phyloP scores from a whole-genome alignment of 2,113 vertebrate species.

The Pantherophis guttatus region DNA sequence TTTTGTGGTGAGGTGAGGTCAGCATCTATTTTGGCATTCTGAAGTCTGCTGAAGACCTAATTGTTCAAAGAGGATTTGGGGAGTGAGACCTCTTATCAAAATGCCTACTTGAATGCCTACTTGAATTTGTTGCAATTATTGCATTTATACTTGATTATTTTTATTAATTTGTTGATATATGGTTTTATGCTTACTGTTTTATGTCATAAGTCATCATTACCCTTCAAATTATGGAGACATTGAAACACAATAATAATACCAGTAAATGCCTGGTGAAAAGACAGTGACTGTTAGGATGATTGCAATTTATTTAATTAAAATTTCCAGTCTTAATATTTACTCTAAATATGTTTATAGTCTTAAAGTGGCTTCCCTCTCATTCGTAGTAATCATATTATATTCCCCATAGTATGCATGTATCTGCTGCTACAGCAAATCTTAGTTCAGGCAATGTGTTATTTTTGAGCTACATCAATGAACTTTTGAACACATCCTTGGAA shows the following conservation, averaged over 20 bases:
- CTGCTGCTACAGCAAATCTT: not conserved
- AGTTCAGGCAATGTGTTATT: not conserved
- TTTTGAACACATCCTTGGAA: slow-evolving; percentile 9
- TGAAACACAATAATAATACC: not conserved
- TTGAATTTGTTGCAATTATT: not conserved
- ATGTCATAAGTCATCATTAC: not conserved
- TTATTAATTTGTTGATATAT: not conserved
- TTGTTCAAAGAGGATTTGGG: not conserved
- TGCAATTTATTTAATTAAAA: not conserved
- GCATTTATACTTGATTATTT: not conserved
- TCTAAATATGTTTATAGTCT: not conserved
- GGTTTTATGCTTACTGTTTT: not conserved
- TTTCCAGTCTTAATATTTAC: not conserved
- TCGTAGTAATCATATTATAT: not conserved
- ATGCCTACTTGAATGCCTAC: not conserved
- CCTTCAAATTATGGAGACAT: not conserved
- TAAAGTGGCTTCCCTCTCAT: not conserved
- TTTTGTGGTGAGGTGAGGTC: not conserved
- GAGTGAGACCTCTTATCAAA: not conserved
- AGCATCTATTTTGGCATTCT: not conserved
- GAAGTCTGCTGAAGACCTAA: not conserved
- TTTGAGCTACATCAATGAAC: not conserved
- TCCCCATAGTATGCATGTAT: not conserved
- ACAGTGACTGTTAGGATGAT: not conserved
- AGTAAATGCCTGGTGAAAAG: not conserved